Evolutionary conservation across 2,113 vertebrate genomes (phyloP).

Genomic region (Sialia sialis): DNA sequence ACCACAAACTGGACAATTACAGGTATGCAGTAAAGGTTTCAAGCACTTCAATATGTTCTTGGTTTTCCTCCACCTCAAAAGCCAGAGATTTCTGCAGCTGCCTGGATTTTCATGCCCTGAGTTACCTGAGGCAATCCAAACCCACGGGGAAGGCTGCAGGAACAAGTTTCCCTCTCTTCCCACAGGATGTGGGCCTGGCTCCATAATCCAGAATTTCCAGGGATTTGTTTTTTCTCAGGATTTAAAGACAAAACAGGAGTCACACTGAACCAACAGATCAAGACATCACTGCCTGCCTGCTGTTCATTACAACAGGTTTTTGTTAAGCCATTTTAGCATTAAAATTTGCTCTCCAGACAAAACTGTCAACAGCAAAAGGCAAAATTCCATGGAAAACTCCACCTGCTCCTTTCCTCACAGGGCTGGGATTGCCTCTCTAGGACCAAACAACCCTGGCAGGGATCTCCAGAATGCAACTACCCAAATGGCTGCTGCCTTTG

Average conservation of each 20-base stretch:
- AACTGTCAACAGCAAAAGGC: background rate
- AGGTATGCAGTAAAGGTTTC: conserved; percentile 91
- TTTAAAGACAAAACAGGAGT: background rate
- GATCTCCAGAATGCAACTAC: conserved; percentile 39
- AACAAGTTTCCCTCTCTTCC: background rate
- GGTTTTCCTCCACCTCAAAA: conserved; percentile 65
- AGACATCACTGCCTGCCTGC: background rate
- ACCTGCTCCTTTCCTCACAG: conserved; percentile 39
- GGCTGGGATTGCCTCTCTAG: conserved; percentile 63
- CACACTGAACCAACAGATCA: background rate
- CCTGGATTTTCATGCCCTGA: conserved; percentile 34
- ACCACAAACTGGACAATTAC: conserved; percentile 86
- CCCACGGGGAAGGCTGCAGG: conserved; percentile 36
- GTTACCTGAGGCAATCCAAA: conserved; percentile 65
- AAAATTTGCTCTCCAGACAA: background rate
- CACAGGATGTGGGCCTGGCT: background rate
- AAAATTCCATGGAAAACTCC: background rate
- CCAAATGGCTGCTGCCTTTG: conserved; percentile 68
- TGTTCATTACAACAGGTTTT: background rate
- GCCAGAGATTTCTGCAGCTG: conserved; percentile 38
- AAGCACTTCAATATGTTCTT: conserved; percentile 61
- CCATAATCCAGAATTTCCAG: background rate
- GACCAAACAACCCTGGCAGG: conserved; percentile 21
- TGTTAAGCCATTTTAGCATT: background rate
- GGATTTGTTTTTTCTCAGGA: background rate